phyloP scores from a whole-genome alignment of 2,888 invertebrate species.

The Ormyrus rosae region DNA sequence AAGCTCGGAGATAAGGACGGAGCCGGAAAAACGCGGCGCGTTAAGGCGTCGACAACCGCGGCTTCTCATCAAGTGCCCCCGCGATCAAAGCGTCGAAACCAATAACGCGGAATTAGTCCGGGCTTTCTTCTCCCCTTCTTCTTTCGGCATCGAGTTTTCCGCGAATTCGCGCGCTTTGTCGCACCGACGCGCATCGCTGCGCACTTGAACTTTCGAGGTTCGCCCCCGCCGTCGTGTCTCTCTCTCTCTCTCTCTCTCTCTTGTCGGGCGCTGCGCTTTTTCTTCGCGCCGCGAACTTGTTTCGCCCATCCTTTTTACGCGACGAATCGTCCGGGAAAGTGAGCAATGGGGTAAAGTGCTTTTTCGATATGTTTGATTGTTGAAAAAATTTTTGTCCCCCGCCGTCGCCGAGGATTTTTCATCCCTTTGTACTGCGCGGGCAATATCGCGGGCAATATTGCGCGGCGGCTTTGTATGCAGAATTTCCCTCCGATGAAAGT shows the following conservation, averaged over 20 bases:
- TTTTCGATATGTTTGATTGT: conserved; percentile 20
- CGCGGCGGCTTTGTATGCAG: too few relatives aligned
- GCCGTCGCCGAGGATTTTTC: too few relatives aligned
- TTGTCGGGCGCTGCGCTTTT: not conserved
- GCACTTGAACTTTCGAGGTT: not conserved
- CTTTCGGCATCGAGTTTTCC: not conserved
- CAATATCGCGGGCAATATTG: not conserved
- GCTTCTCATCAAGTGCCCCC: not conserved
- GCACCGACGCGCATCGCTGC: not conserved
- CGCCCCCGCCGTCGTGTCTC: not conserved
- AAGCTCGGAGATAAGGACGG: not conserved
- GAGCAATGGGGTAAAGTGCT: conserved; percentile 8
- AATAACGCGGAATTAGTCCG: conserved; percentile 36
- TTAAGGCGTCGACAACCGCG: too few relatives aligned
- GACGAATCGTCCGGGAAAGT: not conserved
- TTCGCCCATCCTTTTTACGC: not conserved
- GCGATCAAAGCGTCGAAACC: conserved; percentile 17
- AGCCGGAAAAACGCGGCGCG: not conserved
- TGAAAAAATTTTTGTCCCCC: conserved; percentile 11
- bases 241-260: too few relatives aligned
- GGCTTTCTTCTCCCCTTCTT: not conserved
- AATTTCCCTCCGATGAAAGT: too few relatives aligned
- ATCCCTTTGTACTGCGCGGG: not conserved
- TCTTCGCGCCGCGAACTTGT: not conserved
- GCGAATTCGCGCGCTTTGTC: not conserved